Conservation (phyloP, 2,797 vertebrate genomes). For the Phylloscopus collybita region DNA sequence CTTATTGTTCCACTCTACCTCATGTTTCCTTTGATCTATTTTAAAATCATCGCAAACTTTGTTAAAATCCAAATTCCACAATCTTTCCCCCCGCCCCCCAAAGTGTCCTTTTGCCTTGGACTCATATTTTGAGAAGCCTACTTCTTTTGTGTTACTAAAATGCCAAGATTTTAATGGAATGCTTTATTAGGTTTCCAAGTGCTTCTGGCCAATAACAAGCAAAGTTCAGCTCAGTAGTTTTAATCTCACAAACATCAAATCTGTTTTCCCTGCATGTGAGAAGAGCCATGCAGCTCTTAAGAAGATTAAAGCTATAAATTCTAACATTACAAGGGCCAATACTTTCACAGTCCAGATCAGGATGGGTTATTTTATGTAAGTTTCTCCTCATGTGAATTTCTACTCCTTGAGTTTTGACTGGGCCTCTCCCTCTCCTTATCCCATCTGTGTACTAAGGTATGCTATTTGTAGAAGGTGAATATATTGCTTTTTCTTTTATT, state of each 20-base stretch:
- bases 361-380: conserved; percentile 1
- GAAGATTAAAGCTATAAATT: conserved; percentile 65
- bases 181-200: conserved; percentile 73
- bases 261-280: conserved; percentile 51
- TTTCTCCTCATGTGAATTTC: conserved; percentile 35
- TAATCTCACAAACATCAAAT: conserved; percentile 63
- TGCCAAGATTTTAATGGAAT: conserved; percentile 75
- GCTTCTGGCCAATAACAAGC: conserved; percentile 66
- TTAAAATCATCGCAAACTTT: conserved; percentile 33
- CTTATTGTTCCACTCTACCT: conserved; percentile 7
- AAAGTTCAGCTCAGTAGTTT: conserved; percentile 67
- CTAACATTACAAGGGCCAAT: conserved; percentile 29
- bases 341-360: conserved; percentile 18
- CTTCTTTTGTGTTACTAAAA: conserved; percentile 76
- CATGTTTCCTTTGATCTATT: not conserved
- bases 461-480: not conserved
- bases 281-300: conserved; percentile 63
- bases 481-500: conserved; percentile 13
- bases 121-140: conserved; percentile 67
- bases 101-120: conserved; percentile 46
- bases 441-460: accelerated
- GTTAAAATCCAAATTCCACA: conserved; percentile 32
- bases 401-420: conserved; percentile 33
- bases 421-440: not conserved
- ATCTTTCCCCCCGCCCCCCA: not conserved